Base-by-base conservation (phyloP, 2,888 invertebrate species). In the Callyntrura sp. region DNA sequence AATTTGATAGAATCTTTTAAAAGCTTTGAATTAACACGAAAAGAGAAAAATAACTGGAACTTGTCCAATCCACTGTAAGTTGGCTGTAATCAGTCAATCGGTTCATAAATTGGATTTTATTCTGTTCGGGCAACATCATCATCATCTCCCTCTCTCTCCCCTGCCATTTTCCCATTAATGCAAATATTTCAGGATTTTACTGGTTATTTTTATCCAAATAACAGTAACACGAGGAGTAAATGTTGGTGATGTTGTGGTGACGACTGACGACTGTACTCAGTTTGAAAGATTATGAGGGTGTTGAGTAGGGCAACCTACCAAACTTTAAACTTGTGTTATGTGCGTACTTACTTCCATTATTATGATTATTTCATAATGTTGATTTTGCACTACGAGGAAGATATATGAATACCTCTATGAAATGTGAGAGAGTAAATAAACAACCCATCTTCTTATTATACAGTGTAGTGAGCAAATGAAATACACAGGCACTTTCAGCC, bases 1-100 rank as follows among this genome's bases (percentile, higher is more conserved):
- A n/a, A 35, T 35, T 35, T 12, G n/a, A 65, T 14, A 28, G 14
- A 0, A 8, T 8, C n/a, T 20, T 68, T 68, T 6, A 68, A 68
- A 11, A n/a, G 35, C 14, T 12, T 35, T n/a, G 35, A 68, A 68
- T 68, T 68, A 35, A 35, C 68, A 20, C 12, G 35, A 68, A 68
- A 68, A 23, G 5, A 68, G 45, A 4, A 45, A 73, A 73, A 73
- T 45, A 45, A 73, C 45, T 73, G 45, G 70, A 73, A 45, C 70
- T 9, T 20, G 11, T 73, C 45, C 45, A 73, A 73, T 9, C 70
- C 25, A 45, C 45, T 73, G 11, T 20, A 45, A 73, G 20, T 45
- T 73, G 70, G 45, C 45, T 20, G 17, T 45, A 73, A 73, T 73
- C 70, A 73, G 70, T 20, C 43, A 43, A 48, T 45, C 20, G 45